Base-by-base conservation (phyloP, 2,797 vertebrate genomes). In the Manis crassicaudata region DNA sequence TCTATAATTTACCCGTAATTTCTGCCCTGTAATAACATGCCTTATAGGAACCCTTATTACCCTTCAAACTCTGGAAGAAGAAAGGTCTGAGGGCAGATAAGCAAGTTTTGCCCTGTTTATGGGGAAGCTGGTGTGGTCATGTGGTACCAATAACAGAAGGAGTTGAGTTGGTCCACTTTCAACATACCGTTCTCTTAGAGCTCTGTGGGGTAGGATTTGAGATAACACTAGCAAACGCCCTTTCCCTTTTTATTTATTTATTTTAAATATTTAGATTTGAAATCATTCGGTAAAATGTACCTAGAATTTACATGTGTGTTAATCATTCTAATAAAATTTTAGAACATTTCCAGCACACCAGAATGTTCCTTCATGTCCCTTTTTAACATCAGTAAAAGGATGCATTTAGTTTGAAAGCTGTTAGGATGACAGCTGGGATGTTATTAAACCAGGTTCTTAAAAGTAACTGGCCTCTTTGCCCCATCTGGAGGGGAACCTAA, bases 201-300 rank as follows among this genome's bases (percentile, higher is more conserved):
- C 72, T 91, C 35, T 37, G 3, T 68, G 25, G 37, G 58, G 18
- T 88, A 10, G 32, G 60, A 29, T 62, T 79, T 40, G n/a, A 94
- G 35, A 80, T 12, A 43, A 0, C 21, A 81, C 17, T 46, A 46
- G 46, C 17, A 56, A 17, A 35, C 62, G 43, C 87, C 40, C 43
- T 79, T 84, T 68, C 54, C 7, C 35, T 46, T 62, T 77, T 77
- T 52, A 25, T 72, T 83, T 76, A 46, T 46, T 11, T 11, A 46
- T 46, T 46, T 46, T 46, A 11, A 46, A 46, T 46, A 46, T 46
- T 46, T 46, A 80, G 50, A 70, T 80, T 52, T 52, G 43, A 73
- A 94, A 65, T 72, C 27, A 21, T 92, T 92, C 43, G 56, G 56
- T 79, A 79, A 79, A 92, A 84, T 54, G 6, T 94, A 84, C 46